These are phyloP conservation scores for Xerus inauris DNA, from an alignment of 2,113 vertebrate genomes.

Conservation along the genomic window DNA sequence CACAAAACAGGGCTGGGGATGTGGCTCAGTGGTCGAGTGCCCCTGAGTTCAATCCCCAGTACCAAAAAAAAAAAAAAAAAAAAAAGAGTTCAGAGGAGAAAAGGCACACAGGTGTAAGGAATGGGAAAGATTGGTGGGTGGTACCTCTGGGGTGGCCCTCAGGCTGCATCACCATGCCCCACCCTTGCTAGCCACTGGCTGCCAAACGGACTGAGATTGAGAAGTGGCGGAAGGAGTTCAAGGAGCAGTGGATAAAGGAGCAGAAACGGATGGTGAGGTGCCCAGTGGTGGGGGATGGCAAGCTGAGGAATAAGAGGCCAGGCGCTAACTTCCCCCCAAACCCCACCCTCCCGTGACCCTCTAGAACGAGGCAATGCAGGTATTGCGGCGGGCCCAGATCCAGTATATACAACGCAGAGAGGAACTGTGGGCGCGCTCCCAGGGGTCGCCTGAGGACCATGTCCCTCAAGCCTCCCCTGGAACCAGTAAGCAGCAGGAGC, in stretches of 20 bases:
- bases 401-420: slow-evolving; percentile 94
- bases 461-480: slow-evolving; percentile 2
- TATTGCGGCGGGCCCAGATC: slow-evolving; percentile 91
- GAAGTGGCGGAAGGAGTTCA: slow-evolving; percentile 95
- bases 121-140: neutral
- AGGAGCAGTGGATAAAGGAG: slow-evolving; percentile 93
- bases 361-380: slow-evolving; percentile 89
- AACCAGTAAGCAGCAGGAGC: slow-evolving; percentile 92
- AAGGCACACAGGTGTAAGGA: rapidly evolving
- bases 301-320: rapidly evolving
- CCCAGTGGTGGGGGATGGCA: rapidly evolving
- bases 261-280: slow-evolving; percentile 92
- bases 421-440: slow-evolving; percentile 87
- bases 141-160: too few species aligned
- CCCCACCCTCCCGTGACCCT: neutral
- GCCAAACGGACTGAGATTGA: slow-evolving; percentile 95
- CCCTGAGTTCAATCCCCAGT: too few species aligned
- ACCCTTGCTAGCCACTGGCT: slow-evolving; percentile 88
- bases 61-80: too few species aligned
- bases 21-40: too few species aligned
- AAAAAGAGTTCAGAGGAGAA: too few species aligned
- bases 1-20: too few species aligned
- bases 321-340: neutral
- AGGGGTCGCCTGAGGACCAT: slow-evolving; percentile 68
- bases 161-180: neutral